Base-by-base conservation (phyloP, 2,113 vertebrate genomes). In the Anarhynchus alexandrinus region DNA sequence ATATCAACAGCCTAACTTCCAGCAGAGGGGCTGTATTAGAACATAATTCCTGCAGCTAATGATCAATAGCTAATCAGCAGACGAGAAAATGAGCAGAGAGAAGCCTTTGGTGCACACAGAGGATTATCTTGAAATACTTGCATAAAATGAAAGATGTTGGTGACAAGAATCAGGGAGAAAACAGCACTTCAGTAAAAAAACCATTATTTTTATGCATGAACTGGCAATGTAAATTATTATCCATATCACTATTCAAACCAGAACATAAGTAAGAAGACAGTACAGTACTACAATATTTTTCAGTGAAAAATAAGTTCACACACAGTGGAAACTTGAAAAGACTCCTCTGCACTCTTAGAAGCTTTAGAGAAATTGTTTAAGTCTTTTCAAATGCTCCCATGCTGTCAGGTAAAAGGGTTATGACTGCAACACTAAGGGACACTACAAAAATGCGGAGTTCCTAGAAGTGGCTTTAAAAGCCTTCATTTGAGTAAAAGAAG, bases 11-110 rank as follows among this genome's bases (percentile, higher is more conserved):
- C 12, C 69, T 49, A 76, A 40, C 43, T 58, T 93, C 57, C 93
- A 89, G 55, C 52, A 90, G 70, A 83, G 51, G 58, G n/a, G 45
- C 22, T 81, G 70, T 49, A 93, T 52, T 87, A 94, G 57, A 30
- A 79, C n/a, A 25, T 51, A 66, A 77, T 70, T 95, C 81, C 83
- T 85, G 77, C 6, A 16, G 70, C 52, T 94, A 69, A 93, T 93
- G 59, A 76, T 96, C 94, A 94, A 94, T 59, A 95, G 87, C 26
- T 88, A 76, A 95, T 82, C 47, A 92, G 76, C 55, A 89, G 59
- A 92, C 32, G 26, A 78, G 67, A 88, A 93, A 92, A 90, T 4
- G 23, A 88, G 67, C 55, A 89, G 51, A 90, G 47, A 32, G 9
- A 76, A 76, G 17, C 32, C 54, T 57, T 5, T 49, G 29, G 34